These are phyloP conservation scores for Pteromalus puparum DNA, from an alignment of 1,140 invertebrate species.

Conservation along the genomic window DNA sequence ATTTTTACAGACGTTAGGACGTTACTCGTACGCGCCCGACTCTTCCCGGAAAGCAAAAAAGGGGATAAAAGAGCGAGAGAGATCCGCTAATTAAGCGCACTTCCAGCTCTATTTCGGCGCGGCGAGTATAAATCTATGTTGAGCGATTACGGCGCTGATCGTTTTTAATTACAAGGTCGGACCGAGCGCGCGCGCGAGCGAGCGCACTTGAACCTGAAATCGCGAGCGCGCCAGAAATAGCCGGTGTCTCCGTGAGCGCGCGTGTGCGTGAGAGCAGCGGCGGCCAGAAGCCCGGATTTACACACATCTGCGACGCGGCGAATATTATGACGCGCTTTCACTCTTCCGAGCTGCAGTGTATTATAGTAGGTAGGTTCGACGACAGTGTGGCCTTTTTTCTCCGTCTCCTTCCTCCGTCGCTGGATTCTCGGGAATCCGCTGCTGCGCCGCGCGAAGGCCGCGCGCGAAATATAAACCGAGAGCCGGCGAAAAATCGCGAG, in stretches of 20 bases:
- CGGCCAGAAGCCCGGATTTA: too few relatives aligned
- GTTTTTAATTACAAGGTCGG: constrained; percentile 46
- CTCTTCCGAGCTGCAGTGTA: neutral
- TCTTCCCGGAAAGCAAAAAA: too few relatives aligned
- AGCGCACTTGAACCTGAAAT: constrained; percentile 52
- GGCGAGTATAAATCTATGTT: neutral
- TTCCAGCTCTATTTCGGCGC: constrained; percentile 15
- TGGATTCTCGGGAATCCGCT: neutral
- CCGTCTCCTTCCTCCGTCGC: neutral
- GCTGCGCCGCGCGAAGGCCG: constrained; percentile 16
- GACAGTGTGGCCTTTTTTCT: constrained; percentile 29
- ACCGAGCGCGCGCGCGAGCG: neutral
- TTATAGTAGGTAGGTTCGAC: neutral
- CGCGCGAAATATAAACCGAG: neutral
- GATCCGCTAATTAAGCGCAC: neutral
- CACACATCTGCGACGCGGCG: neutral
- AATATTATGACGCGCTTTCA: constrained; percentile 41
- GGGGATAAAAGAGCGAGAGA: too few relatives aligned
- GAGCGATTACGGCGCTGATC: constrained; percentile 6
- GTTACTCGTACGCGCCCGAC: too few relatives aligned
- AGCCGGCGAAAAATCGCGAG: constrained; percentile 13
- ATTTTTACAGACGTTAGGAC: too few relatives aligned
- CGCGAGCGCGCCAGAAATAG: constrained; percentile 27
- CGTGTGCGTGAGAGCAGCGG: too few relatives aligned
- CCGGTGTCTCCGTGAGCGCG: neutral